A percentile compares a stretch with the other conserved stretches of the same genome.
These are phyloP conservation scores for Protonibea diacanthus DNA, from an alignment of 2,797 vertebrate species.

Conservation along the genomic window DNA sequence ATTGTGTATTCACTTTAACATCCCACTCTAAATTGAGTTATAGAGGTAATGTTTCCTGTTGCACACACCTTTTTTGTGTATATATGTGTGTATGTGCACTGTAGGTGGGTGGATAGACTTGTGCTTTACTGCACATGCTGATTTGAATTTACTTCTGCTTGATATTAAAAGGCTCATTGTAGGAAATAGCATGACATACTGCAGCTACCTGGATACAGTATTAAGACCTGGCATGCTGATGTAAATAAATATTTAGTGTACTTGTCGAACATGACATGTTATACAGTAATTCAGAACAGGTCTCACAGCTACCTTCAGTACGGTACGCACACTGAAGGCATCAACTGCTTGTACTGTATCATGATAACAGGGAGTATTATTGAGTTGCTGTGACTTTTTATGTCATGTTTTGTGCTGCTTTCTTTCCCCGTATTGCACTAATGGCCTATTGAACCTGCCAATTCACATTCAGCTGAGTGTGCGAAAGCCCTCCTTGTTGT, in stretches of 20 bases:
- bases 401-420: slow-evolving; percentile 61
- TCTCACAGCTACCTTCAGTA: slow-evolving; percentile 29
- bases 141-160: slow-evolving; percentile 51
- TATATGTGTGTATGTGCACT: background rate
- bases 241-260: slow-evolving; percentile 60
- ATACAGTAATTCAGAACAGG: slow-evolving; percentile 40
- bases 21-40: slow-evolving; percentile 77
- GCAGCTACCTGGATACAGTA: slow-evolving; percentile 41
- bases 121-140: slow-evolving; percentile 49
- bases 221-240: slow-evolving; percentile 49
- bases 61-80: slow-evolving; percentile 25
- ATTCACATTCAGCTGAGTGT: slow-evolving; percentile 71
- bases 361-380: slow-evolving; percentile 67
- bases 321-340: slow-evolving; percentile 33
- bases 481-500: slow-evolving; percentile 68
- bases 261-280: slow-evolving; percentile 52
- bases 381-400: slow-evolving; percentile 70
- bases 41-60: slow-evolving; percentile 68
- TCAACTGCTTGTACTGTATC: slow-evolving; percentile 54
- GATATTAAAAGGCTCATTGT: slow-evolving; percentile 54
- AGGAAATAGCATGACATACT: slow-evolving; percentile 41
- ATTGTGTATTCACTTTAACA: slow-evolving; percentile 76
- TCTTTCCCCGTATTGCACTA: slow-evolving; percentile 51
- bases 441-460: slow-evolving; percentile 78
- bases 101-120: slow-evolving; percentile 35